Conservation (phyloP, 2,113 vertebrate species). For the Mobula birostris region DNA sequence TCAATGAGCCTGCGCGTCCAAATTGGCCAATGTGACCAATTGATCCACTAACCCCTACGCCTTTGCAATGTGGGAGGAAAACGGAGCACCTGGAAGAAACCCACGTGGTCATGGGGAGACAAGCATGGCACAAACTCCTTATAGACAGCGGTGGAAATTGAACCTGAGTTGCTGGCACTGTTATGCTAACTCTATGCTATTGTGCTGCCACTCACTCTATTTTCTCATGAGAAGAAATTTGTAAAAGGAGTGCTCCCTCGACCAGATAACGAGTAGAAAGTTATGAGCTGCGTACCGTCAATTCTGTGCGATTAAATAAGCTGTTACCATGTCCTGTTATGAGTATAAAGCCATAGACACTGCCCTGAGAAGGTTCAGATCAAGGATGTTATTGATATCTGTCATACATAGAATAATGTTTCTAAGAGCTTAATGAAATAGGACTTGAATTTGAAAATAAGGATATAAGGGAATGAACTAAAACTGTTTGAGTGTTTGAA, state of each 20-base stretch:
- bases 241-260: too few relatives aligned
- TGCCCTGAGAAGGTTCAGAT: not conserved
- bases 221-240: not conserved
- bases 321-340: not conserved
- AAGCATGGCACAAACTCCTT: too few relatives aligned
- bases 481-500: not conserved
- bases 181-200: too few relatives aligned
- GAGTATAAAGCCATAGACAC: not conserved
- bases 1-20: too few relatives aligned
- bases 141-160: too few relatives aligned
- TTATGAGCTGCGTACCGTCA: not conserved
- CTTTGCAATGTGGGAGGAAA: too few relatives aligned
- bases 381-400: conserved; percentile 8
- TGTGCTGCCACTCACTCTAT: too few relatives aligned
- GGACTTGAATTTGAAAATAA: not conserved
- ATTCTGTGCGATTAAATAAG: not conserved
- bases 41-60: too few relatives aligned
- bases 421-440: not conserved
- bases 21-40: too few relatives aligned
- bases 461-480: not conserved
- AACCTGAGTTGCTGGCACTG: too few relatives aligned
- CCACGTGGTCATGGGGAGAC: too few relatives aligned
- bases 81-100: too few relatives aligned
- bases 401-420: not conserved
- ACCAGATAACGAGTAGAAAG: not conserved